Conservation (phyloP, 2,797 vertebrate genomes). For the Lemur catta region DNA sequence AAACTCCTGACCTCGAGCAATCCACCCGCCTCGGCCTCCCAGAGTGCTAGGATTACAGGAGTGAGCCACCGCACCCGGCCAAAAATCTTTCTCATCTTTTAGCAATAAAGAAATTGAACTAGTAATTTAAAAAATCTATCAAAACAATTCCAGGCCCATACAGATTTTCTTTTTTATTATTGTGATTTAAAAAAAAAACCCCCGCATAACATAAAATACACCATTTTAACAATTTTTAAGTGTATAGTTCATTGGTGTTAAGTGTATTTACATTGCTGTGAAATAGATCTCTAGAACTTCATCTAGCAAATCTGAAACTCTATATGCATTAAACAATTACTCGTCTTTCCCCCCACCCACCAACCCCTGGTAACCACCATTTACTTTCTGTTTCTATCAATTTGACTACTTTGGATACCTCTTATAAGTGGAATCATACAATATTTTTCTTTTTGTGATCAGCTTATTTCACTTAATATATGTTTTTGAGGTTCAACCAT, state of each 20-base stretch:
- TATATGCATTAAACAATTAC: neutral
- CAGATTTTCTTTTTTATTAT: neutral
- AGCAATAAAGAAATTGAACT: slow-evolving; percentile 18
- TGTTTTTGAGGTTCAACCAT: neutral
- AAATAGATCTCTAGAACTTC: neutral
- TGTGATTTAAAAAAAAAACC: neutral
- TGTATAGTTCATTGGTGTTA: neutral
- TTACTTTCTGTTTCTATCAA: slow-evolving; percentile 11
- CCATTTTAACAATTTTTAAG: neutral
- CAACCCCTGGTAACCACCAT: neutral
- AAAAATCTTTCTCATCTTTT: too few species aligned
- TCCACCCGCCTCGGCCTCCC: too few species aligned
- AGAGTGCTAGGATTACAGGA: too few species aligned
- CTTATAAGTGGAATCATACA: neutral
- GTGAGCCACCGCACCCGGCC: too few species aligned
- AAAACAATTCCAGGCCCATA: neutral
- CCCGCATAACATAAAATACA: neutral
- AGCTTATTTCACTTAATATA: neutral
- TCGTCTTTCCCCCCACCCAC: neutral
- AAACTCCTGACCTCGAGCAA: too few species aligned
- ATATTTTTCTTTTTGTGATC: neutral
- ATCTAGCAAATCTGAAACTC: neutral
- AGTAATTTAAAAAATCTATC: neutral
- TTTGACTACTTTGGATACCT: neutral
- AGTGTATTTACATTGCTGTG: neutral